phyloP scores from a whole-genome alignment of 1,140 invertebrate species.

The Helicoverpa zea region DNA sequence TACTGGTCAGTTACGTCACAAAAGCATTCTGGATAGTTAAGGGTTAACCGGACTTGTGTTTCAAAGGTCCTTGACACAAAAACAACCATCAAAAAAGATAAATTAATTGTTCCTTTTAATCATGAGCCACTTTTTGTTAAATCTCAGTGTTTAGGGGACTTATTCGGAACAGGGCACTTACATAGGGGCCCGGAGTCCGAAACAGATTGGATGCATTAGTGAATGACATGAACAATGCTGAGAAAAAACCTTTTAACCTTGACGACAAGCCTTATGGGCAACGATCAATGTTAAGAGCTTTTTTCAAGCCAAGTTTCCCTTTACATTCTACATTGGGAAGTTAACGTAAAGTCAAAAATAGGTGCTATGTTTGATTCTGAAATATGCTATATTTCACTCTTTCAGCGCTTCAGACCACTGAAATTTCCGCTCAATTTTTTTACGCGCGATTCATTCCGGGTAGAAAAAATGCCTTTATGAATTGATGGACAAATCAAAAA shows the following conservation, averaged over 20 bases:
- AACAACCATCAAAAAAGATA: not conserved
- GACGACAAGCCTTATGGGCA: constrained; percentile 7
- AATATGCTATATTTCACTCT: too few relatives aligned
- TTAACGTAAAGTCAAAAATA: not conserved
- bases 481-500: too few relatives aligned
- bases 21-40: too few relatives aligned
- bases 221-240: constrained; percentile 5
- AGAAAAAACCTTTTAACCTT: constrained; percentile 3
- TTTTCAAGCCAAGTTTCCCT: not conserved
- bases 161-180: not conserved
- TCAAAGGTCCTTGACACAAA: not conserved
- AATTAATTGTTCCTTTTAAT: constrained; percentile 9
- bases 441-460: too few relatives aligned
- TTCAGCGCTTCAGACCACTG: too few relatives aligned
- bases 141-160: constrained; percentile 14
- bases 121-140: constrained; percentile 8
- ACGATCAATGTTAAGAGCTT: constrained; percentile 2
- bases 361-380: too few relatives aligned
- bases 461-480: too few relatives aligned
- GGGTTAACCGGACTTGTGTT: not conserved
- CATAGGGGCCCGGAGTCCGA: not conserved
- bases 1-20: too few relatives aligned
- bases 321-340: not conserved
- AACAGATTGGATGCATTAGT: constrained; percentile 18
- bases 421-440: too few relatives aligned